Base-by-base conservation (phyloP, 2,888 invertebrate species). In the Drosophila koepferae region DNA sequence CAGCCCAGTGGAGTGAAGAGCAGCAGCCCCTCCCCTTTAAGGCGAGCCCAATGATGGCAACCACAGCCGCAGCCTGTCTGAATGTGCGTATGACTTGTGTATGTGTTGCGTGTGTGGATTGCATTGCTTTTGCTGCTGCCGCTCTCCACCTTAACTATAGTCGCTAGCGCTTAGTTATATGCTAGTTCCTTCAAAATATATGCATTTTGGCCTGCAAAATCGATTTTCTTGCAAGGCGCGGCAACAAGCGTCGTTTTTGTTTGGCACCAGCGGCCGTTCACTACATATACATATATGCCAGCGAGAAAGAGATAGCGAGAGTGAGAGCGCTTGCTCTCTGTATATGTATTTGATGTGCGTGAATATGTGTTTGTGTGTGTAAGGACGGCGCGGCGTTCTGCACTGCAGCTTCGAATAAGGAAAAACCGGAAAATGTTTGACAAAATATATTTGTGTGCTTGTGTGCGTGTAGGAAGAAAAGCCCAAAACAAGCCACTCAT, bases 151-250 rank as follows among this genome's bases (percentile, higher is more conserved):
- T 59, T 36, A n/a, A 75, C 65, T 60, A 69, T 70, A 71, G 69
- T 40, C 65, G n/a, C 53, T 51, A 60, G 62, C 40, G 59, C 44
- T 70, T 74, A 77, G 73, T 82, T 85, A 75, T 76, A 76, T 72
- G 69, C 44, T 68, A 73, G 63, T 70, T 69, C 46, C 36, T 48
- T 65, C 36, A 54, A 70, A 72, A 84, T 82, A 72, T 86, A 79
- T 82, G 77, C 81, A 86, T 64, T 80, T 88, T 71, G 48, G 66
- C 48, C 74, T 79, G 74, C 87, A 85, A 91, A 90, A 90, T 90
- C 90, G 90, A 90, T 90, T 91, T 89, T 91, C 80, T 83, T 77
- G 77, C 75, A 85, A 85, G 89, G 80, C 82, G 76, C 90, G 86
- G 83, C 90, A 82, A 83, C 82, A 82, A 89, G 78, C 86, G 74